Evolutionary conservation across 1,140 invertebrate genomes (phyloP).

Genomic region (Hestina assimilis): DNA sequence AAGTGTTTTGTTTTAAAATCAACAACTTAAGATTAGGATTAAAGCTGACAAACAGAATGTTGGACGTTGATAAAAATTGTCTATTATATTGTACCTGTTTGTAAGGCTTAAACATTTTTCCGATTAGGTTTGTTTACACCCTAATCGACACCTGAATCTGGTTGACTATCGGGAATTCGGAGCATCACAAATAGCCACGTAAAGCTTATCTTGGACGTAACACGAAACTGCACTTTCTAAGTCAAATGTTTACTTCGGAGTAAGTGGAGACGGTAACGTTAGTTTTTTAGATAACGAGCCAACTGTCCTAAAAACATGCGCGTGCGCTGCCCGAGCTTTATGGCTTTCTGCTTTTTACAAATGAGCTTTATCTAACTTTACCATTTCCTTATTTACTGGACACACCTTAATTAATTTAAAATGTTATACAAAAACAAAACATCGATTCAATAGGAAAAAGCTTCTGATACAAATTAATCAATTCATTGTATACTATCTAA

Average conservation of each 20-base stretch:
- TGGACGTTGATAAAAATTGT: conserved; percentile 15
- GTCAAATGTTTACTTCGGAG: conserved; percentile 70
- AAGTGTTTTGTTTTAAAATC: conserved; percentile 10
- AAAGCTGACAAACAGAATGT: conserved; percentile 20
- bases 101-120: not conserved
- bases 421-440: not conserved
- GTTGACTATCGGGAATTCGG: conserved; percentile 55
- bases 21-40: conserved; percentile 6
- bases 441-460: not conserved
- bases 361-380: conserved; percentile 55
- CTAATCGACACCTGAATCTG: conserved; percentile 50
- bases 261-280: conserved; percentile 62
- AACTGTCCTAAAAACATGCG: conserved; percentile 61
- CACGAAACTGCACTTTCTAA: conserved; percentile 76
- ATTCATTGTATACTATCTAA: not conserved
- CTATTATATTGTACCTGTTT: not conserved
- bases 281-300: conserved; percentile 67
- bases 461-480: too few species aligned
- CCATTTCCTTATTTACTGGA: conserved; percentile 50
- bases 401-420: conserved; percentile 39
- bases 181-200: conserved; percentile 57
- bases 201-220: conserved; percentile 68
- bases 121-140: conserved; percentile 38
- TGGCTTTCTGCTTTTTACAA: conserved; percentile 58
- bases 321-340: conserved; percentile 49